phyloP scores from a whole-genome alignment of 1,140 invertebrate genomes.

The Caenorhabditis briggsae region DNA sequence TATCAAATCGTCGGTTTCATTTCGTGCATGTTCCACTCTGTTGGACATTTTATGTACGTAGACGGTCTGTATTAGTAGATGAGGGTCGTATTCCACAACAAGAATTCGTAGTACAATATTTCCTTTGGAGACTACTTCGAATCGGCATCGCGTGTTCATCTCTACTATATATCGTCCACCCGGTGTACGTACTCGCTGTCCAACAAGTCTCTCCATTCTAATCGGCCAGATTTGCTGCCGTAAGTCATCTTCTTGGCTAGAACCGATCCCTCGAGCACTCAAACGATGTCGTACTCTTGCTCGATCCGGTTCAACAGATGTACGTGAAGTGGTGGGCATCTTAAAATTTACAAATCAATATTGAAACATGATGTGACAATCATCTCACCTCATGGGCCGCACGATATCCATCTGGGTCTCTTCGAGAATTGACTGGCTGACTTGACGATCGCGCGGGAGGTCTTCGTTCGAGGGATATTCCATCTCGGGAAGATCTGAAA shows the following conservation, averaged over 20 bases:
- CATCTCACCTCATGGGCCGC: neutral
- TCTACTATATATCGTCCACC: conserved; percentile 40
- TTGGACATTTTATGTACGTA: conserved; percentile 1
- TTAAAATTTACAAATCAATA: neutral
- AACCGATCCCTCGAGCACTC: neutral
- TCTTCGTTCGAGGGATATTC: neutral
- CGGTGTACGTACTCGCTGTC: neutral
- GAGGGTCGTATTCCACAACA: neutral
- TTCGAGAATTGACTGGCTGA: neutral
- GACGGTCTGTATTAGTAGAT: neutral
- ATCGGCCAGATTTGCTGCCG: conserved; percentile 1
- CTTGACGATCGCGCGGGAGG: neutral
- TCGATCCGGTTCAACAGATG: neutral
- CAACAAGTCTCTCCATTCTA: conserved; percentile 13
- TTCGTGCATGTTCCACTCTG: neutral
- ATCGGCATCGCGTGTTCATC: conserved; percentile 26
- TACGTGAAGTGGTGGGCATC: neutral
- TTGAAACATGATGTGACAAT: too few species aligned
- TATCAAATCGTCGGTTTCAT: conserved; percentile 15
- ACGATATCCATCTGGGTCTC: neutral
- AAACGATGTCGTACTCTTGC: neutral
- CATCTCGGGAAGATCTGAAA: neutral
- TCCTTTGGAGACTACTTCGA: neutral
- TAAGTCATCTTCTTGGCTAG: neutral
- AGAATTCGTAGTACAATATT: conserved; percentile 9